A percentile compares a stretch with the other conserved stretches of the same genome.
phyloP scores from a whole-genome alignment of 2,113 vertebrate species.

The Martes martes region DNA sequence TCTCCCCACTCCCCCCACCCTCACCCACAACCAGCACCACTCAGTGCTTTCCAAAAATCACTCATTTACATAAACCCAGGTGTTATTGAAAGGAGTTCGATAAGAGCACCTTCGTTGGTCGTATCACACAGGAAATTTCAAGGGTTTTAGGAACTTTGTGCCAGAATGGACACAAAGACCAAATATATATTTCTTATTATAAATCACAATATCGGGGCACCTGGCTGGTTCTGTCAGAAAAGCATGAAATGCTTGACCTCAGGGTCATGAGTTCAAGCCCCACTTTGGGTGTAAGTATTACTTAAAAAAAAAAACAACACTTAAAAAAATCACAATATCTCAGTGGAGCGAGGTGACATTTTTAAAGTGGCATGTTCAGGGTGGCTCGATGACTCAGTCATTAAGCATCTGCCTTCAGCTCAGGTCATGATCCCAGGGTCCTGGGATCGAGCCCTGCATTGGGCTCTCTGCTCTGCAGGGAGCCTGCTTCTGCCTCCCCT shows the following conservation, averaged over 20 bases:
- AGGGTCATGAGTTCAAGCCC: not conserved
- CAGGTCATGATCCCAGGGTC: too few relatives aligned
- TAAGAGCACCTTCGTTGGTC: not conserved
- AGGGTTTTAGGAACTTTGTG: not conserved
- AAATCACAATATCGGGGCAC: not conserved
- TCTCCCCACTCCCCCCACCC: not conserved
- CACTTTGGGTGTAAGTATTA: not conserved
- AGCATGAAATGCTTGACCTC: not conserved
- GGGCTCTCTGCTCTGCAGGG: too few relatives aligned
- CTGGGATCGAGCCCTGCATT: too few relatives aligned
- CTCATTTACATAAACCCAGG: not conserved
- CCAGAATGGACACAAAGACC: not conserved
- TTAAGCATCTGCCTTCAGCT: too few relatives aligned
- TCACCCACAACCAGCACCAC: not conserved
- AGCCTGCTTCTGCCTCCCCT: too few relatives aligned
- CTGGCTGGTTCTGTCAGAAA: not conserved
- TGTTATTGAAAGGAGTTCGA: not conserved
- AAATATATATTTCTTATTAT: not conserved
- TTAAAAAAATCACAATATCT: not conserved
- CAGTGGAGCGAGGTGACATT: not conserved
- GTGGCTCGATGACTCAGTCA: too few relatives aligned
- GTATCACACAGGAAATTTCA: not conserved
- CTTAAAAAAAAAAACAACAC: not conserved
- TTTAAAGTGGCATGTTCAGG: not conserved
- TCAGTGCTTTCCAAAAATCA: not conserved